Conservation (phyloP, 2,113 vertebrate species). For the Ploceus nigricollis region DNA sequence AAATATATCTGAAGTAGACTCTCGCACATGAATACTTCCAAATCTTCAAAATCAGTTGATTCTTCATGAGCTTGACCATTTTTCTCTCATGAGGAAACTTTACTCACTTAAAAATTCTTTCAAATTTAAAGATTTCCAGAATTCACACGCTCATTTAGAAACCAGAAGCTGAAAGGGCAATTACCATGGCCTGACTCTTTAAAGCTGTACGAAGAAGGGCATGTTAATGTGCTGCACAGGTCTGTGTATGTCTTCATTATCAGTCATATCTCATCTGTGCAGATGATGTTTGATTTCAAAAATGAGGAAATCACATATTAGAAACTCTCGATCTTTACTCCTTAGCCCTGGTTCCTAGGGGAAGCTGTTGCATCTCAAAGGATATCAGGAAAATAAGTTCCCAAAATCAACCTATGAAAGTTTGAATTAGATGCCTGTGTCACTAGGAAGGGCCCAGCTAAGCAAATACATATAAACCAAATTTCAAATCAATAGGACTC, state of each 20-base stretch:
- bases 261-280: neutral
- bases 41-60: neutral
- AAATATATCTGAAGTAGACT: neutral
- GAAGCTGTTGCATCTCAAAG: neutral
- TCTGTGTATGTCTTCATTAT: neutral
- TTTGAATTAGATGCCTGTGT: neutral
- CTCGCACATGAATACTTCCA: neutral
- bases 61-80: neutral
- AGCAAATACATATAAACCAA: neutral
- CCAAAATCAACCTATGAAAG: neutral
- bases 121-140: neutral
- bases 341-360: neutral
- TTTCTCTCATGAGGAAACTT: neutral
- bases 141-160: neutral
- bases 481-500: neutral
- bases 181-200: neutral
- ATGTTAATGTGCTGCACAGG: neutral
- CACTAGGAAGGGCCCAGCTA: neutral
- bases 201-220: neutral
- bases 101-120: neutral
- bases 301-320: neutral
- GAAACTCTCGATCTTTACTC: neutral
- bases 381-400: neutral
- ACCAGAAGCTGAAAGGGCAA: neutral
- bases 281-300: neutral